Evolutionary conservation across 2,797 vertebrate genomes (phyloP), one percentile per base, ranked within the genome.

Genomic region (Garrulus glandarius): DNA sequence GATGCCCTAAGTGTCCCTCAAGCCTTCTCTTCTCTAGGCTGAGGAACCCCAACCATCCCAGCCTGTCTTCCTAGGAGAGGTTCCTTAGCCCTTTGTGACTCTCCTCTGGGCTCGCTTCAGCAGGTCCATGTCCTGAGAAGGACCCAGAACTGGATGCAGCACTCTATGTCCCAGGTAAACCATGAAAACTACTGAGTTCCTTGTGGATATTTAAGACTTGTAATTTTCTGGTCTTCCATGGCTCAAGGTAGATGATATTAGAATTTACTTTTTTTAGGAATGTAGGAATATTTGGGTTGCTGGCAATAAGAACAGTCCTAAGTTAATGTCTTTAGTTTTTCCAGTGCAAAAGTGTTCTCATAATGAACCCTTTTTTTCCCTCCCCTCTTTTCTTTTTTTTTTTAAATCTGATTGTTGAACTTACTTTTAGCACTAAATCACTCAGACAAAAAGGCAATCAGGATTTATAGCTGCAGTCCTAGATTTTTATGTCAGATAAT

Each of bases 401-500:
- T 14, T 14, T 56, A 13, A n/a, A 65, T 46, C 15, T 71, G 23
- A 59, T 53, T 76, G 30, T 12, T 53, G n/a, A 82, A 70, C 9
- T 70, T 26, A 34, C 16, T 70, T 85, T 68, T n/a, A 27, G 11
- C 8, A 34, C 13, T 93, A 85, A 52, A 64, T 60, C 26, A 22
- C 19, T 75, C 41, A 63, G 32, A 68, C 17, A 61, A 78, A 83
- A 80, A 57, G 6, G 13, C 19, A 53, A 17, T 65, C 27, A 57
- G 9, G 18, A 53, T 68, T 81, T 81, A 29, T 37, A 34, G 13
- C n/a, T 72, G n/a, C n/a, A 87, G 15, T 39, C 26, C 43, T 78
- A 79, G 63, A 69, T 84, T 71, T 37, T 75, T 69, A 36, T 39
- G 24, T 64, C 63, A 79, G 29, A 69, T 60, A 78, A 87, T 84